Base-by-base conservation (phyloP, 2,888 invertebrate genomes). In the Tetrapedia diversipes region DNA sequence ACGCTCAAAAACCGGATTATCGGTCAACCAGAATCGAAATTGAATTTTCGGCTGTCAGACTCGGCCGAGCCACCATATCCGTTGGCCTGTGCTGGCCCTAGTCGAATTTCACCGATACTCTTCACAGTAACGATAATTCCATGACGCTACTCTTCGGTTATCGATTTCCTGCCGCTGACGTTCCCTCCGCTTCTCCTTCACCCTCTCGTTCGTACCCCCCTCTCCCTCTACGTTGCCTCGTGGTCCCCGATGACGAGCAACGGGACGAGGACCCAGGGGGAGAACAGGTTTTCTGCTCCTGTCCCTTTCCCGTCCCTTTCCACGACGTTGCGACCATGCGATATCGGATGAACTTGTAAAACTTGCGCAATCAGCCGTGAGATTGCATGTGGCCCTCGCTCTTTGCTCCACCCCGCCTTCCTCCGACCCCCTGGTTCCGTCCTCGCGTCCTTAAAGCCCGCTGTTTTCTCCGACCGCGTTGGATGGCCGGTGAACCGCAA, bases 271-370 rank as follows among this genome's bases (percentile, higher is more conserved):
- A 63, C 32, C 41, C 45, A 47, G 63, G 29, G 27, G 27, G 37
- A 14, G 51, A 57, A 61, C 45, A 6, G 22, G n/a, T 53, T 57
- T 53, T 43, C 67, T 43, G 49, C 22, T 54, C 41, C 61, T 61
- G 64, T 77, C 69, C 61, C 56, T 37, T 73, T 54, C 41, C 61
- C 57, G 64, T 77, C 69, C 61, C 56, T 37, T 73, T 54, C 45
- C 57, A 39, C 57, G 80, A 79, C 65, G 78, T 73, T 64, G 80
- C 78, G 39, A 47, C 47, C 19, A 19, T 54, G 65, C 72, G 68
- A 74, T 83, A 83, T 86, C 84, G 72, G 81, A 83, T 84, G 79
- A 87, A 88, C 88, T 87, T 87, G 84, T 86, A 88, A 88, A 88
- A 88, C 83, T 88, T 86, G 83, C 59, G 76, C 87, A 86, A 88